phyloP scores from a whole-genome alignment of 2,888 invertebrate species.

The Mythimna albipuncta region DNA sequence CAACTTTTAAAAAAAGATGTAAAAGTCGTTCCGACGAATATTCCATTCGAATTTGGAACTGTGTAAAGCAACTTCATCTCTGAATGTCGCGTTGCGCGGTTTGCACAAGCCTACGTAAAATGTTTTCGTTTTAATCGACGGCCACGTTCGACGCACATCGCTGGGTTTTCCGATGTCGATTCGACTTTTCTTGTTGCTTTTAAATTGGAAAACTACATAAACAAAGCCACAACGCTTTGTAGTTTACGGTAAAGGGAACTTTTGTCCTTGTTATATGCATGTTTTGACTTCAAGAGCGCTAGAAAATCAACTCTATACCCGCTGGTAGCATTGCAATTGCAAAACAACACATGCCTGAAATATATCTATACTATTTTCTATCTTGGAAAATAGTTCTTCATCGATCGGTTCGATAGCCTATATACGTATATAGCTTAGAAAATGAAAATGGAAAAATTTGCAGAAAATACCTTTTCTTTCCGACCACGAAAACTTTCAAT shows the following conservation, averaged over 20 bases:
- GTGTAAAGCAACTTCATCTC: conserved; percentile 52
- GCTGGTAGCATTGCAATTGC: neutral
- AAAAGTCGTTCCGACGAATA: conserved; percentile 19
- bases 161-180: conserved; percentile 29
- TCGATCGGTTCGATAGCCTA: neutral
- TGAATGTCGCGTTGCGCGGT: conserved; percentile 37
- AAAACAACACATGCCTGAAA: neutral
- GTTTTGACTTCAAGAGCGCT: neutral
- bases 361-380: neutral
- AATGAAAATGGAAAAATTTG: neutral
- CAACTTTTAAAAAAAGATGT: conserved; percentile 19
- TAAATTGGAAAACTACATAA: conserved; percentile 27
- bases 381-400: neutral
- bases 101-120: conserved; percentile 47
- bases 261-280: neutral
- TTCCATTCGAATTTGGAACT: conserved; percentile 41
- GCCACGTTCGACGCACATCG: conserved; percentile 28
- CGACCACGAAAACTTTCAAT: conserved; percentile 14
- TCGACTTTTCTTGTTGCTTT: conserved; percentile 34
- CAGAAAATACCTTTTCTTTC: conserved; percentile 5
- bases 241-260: neutral
- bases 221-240: neutral
- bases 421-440: too few species aligned
- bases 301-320: neutral
- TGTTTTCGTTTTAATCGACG: conserved; percentile 57